Conservation (phyloP, 2,113 vertebrate genomes). For the Ardeotis arabs region DNA sequence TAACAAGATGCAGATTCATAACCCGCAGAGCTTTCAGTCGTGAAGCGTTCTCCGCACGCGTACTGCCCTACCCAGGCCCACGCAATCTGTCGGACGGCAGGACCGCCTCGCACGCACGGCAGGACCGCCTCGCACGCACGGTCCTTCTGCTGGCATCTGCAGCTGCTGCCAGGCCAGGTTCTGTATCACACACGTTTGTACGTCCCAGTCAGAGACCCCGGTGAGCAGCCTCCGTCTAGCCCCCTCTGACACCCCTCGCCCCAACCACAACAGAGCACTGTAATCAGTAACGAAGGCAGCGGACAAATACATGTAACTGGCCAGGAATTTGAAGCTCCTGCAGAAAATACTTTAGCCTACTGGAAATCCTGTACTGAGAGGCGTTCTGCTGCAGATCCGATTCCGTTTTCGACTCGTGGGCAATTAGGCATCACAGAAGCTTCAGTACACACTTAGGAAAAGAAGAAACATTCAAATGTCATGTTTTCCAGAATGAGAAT, state of each 20-base stretch:
- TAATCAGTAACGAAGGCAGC: accelerated
- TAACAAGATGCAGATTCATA: no score
- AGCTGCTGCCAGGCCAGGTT: not conserved
- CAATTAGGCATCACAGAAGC: not conserved
- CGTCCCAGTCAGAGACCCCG: no score
- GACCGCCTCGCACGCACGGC: no score
- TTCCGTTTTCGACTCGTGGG: not conserved
- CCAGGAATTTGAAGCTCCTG: not conserved
- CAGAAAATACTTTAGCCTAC: not conserved
- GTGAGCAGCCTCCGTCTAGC: not conserved
- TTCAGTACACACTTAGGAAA: not conserved
- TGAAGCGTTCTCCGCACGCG: not conserved
- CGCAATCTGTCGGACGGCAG: no score
- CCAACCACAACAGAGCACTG: not conserved
- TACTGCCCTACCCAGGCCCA: not conserved
- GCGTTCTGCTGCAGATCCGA: not conserved
- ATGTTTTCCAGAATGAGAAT: not conserved
- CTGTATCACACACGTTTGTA: accelerated
- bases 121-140: not conserved
- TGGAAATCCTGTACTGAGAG: not conserved
- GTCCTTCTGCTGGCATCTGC: not conserved
- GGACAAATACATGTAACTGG: accelerated
- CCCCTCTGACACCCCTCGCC: not conserved
- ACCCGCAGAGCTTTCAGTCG: not conserved
- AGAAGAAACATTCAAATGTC: not conserved